Evolutionary conservation across 2,888 invertebrate species (phyloP).

Genomic region (Calliphora vomitoria): DNA sequence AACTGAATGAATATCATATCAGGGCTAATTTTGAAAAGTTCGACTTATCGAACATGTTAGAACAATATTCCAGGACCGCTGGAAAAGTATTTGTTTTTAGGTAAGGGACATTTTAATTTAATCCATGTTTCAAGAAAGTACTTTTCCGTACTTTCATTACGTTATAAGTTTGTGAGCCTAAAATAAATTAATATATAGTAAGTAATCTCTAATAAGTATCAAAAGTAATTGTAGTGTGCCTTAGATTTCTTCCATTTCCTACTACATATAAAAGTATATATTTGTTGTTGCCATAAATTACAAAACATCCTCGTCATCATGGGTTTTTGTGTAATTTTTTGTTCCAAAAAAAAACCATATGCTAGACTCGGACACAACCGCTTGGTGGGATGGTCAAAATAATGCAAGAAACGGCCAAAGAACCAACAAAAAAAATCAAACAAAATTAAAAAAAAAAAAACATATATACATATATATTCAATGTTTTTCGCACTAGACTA

Average conservation of each 20-base stretch:
- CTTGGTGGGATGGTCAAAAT: slow-evolving; percentile 42
- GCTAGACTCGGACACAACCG: slow-evolving; percentile 1
- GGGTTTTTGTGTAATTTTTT: slow-evolving; percentile 5
- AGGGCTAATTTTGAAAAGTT: too few relatives aligned
- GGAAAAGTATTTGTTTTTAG: too few relatives aligned
- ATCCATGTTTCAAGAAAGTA: too few relatives aligned
- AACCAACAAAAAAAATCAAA: slow-evolving; percentile 18
- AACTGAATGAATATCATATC: too few relatives aligned
- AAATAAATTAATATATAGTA: too few relatives aligned
- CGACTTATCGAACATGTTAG: too few relatives aligned
- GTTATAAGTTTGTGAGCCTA: too few relatives aligned
- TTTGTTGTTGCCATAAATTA: slow-evolving; percentile 39
- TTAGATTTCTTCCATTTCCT: not conserved
- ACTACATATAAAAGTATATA: not conserved
- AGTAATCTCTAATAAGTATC: too few relatives aligned
- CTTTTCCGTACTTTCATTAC: too few relatives aligned
- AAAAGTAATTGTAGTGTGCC: not conserved
- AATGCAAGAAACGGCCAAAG: not conserved
- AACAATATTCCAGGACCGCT: too few relatives aligned
- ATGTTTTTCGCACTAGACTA: slow-evolving; percentile 36
- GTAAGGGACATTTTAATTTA: too few relatives aligned
- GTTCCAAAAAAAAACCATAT: not conserved
- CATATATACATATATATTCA: slow-evolving; percentile 43
- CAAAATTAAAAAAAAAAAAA: slow-evolving; percentile 32
- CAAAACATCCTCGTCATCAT: slow-evolving; percentile 37